Evolutionary conservation across 2,113 vertebrate genomes (phyloP).

Genomic region (Cyanoderma ruficeps): DNA sequence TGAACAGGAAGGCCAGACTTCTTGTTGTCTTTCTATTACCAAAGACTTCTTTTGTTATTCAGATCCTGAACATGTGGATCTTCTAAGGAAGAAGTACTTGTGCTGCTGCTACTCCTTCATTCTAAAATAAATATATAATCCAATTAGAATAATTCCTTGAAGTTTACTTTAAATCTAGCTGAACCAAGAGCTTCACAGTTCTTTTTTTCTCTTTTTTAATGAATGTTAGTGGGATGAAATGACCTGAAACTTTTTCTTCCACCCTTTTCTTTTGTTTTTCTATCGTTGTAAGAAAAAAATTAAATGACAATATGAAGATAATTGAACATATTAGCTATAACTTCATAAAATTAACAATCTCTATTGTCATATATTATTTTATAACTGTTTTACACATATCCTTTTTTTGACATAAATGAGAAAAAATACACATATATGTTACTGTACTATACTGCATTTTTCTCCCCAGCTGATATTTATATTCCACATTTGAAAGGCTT

Average conservation of each 20-base stretch:
- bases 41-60: not conserved
- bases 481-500: not conserved
- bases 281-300: not conserved
- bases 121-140: not conserved
- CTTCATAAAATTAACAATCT: not conserved
- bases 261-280: not conserved
- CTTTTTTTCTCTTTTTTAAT: not conserved
- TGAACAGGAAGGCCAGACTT: not conserved
- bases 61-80: not conserved
- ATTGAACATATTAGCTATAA: not conserved
- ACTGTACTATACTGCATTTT: not conserved
- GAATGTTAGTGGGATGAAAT: not conserved
- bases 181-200: not conserved
- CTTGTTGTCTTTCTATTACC: not conserved
- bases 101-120: not conserved
- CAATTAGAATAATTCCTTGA: not conserved
- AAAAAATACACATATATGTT: not conserved
- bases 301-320: not conserved
- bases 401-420: not conserved
- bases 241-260: not conserved
- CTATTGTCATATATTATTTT: not conserved
- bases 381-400: not conserved
- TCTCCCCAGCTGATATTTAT: not conserved
- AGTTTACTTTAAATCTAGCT: not conserved
- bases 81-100: not conserved